These are phyloP conservation scores for Epinotia bilunana DNA, from an alignment of 2,888 invertebrate genomes.

Conservation along the genomic window DNA sequence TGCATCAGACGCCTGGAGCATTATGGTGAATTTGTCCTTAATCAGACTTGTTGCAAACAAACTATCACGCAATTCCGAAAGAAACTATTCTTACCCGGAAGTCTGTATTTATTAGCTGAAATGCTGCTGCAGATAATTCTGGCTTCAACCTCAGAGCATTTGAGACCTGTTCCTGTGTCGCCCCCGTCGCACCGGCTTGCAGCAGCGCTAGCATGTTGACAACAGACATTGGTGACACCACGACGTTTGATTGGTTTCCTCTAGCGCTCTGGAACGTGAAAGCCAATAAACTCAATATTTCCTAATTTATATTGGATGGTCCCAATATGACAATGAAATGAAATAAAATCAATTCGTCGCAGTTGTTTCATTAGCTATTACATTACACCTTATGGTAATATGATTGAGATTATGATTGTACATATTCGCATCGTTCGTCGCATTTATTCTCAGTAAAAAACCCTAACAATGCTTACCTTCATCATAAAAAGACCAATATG, in stretches of 20 bases:
- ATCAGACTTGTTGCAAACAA: no score
- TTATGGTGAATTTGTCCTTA: no score
- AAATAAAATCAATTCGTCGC: no score
- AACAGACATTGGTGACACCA: constrained; percentile 79
- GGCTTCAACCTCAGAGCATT: constrained; percentile 62
- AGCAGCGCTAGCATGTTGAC: constrained; percentile 73
- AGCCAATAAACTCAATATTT: background rate
- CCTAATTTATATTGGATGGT: no score
- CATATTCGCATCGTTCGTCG: background rate
- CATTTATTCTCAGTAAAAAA: constrained; percentile 14
- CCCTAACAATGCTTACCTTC: constrained; percentile 57
- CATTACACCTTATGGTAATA: no score
- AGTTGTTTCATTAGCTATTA: no score
- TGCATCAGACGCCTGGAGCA: no score
- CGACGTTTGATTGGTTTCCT: constrained; percentile 63
- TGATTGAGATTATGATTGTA: no score
- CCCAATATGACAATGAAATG: no score
- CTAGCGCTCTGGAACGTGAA: constrained; percentile 54
- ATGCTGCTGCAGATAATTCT: constrained; percentile 57
- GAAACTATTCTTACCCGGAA: constrained; percentile 56
- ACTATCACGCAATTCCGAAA: no score
- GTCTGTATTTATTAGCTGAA: constrained; percentile 56
- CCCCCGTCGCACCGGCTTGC: constrained; percentile 75
- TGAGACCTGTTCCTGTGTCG: constrained; percentile 66
- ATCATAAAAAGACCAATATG: constrained; percentile 66